A percentile compares a stretch with the other conserved stretches of the same genome.
phyloP scores from a whole-genome alignment of 2,113 vertebrate genomes.

The Mionectes macconnelli region DNA sequence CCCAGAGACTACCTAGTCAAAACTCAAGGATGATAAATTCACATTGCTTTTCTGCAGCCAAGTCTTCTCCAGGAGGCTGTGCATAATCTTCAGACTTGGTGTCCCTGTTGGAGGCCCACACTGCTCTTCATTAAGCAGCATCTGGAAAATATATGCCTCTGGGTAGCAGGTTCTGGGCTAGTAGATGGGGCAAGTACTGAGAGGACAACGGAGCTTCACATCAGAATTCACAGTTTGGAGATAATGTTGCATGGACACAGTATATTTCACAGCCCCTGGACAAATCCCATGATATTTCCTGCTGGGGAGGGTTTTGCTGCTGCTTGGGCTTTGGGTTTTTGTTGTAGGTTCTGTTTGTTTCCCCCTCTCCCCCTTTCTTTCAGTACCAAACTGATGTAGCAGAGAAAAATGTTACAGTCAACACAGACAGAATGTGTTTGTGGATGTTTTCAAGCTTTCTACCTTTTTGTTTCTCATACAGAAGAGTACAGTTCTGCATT shows the following conservation, averaged over 20 bases:
- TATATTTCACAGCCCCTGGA: background rate
- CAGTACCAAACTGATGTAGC: background rate
- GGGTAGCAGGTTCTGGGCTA: background rate
- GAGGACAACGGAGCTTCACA: background rate
- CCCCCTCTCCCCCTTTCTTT: fast-evolving
- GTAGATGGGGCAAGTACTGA: background rate
- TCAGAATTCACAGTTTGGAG: background rate
- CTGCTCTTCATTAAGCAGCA: background rate
- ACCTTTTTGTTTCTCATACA: background rate
- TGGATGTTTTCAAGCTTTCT: background rate
- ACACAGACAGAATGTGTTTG: fast-evolving
- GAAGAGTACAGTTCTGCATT: background rate
- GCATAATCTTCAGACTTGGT: background rate
- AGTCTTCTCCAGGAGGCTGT: background rate
- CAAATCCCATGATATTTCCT: background rate
- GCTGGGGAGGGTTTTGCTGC: background rate
- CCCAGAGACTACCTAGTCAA: background rate
- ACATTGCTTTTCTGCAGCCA: background rate
- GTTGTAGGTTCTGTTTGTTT: background rate
- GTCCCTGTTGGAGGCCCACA: background rate
- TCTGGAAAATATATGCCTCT: background rate
- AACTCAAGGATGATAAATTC: background rate
- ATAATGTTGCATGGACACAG: background rate
- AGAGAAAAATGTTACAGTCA: background rate
- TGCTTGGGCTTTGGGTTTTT: background rate